Conservation (phyloP, 1,140 invertebrate genomes). For the Pissodes strobi region DNA sequence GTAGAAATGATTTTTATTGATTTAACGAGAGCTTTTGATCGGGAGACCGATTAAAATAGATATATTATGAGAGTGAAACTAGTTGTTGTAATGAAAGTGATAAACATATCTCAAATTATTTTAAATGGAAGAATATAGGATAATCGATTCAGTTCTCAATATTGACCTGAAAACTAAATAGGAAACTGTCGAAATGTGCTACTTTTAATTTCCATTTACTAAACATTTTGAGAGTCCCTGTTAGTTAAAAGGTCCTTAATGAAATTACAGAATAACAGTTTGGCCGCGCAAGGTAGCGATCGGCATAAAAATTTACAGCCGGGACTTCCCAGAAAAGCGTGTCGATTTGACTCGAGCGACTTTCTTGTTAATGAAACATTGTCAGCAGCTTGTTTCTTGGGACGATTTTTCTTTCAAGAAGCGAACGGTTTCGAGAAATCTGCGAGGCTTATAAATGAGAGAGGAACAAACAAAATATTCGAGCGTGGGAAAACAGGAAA, state of each 20-base stretch:
- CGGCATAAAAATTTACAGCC: slow-evolving; percentile 20
- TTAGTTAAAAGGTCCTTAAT: slow-evolving; percentile 12
- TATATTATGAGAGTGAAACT: too few relatives aligned
- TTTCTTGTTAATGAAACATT: slow-evolving; percentile 28
- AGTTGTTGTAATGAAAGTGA: too few relatives aligned
- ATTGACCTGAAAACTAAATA: too few relatives aligned
- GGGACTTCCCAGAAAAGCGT: slow-evolving; percentile 16
- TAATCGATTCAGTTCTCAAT: too few relatives aligned
- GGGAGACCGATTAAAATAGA: slow-evolving; percentile 10
- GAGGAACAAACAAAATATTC: background rate
- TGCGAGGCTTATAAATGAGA: background rate
- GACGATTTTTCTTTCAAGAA: slow-evolving; percentile 12
- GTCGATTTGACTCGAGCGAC: slow-evolving; percentile 10
- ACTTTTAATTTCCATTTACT: background rate
- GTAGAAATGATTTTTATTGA: slow-evolving; percentile 14
- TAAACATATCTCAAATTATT: too few relatives aligned
- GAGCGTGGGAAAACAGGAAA: background rate
- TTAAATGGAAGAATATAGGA: too few relatives aligned
- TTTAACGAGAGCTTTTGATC: slow-evolving; percentile 17
- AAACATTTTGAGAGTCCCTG: background rate
- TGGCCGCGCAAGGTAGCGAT: slow-evolving; percentile 16
- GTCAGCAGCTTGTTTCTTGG: slow-evolving; percentile 7
- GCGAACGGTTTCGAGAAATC: slow-evolving; percentile 1
- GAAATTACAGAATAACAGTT: slow-evolving; percentile 7
- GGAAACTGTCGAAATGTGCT: too few relatives aligned